Percentiles rank a stretch among this genome's conserved stretches.
Conservation (phyloP, 2,888 invertebrate species). For the Melanophora roralis region DNA sequence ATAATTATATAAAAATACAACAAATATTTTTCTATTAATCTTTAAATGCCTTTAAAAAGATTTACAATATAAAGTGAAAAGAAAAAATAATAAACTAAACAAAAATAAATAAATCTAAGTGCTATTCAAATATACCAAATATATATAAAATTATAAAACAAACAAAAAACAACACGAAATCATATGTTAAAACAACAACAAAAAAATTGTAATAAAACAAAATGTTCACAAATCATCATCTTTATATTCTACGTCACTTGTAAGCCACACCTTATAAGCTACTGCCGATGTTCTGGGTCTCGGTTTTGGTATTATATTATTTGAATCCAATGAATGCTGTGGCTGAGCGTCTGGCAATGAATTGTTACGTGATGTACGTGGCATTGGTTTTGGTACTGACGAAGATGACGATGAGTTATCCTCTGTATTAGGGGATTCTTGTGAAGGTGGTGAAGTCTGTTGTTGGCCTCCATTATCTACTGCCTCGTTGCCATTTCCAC, state of each 20-base stretch:
- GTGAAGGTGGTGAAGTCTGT: slow-evolving; percentile 71
- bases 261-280: slow-evolving; percentile 85
- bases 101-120: not conserved
- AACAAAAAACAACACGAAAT: not conserved
- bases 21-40: too few species aligned
- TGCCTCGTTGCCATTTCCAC: slow-evolving; percentile 62
- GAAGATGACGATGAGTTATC: slow-evolving; percentile 76
- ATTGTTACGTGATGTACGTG: slow-evolving; percentile 84
- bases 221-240: slow-evolving; percentile 17
- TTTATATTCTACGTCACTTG: not conserved
- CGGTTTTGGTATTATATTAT: slow-evolving; percentile 76
- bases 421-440: slow-evolving; percentile 74
- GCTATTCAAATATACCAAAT: not conserved
- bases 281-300: slow-evolving; percentile 85
- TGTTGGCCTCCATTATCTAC: slow-evolving; percentile 71
- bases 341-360: slow-evolving; percentile 83
- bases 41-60: too few species aligned
- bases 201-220: not conserved
- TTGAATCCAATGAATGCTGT: slow-evolving; percentile 74
- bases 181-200: not conserved
- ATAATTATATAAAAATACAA: slow-evolving; percentile 54
- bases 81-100: too few species aligned
- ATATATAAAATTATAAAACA: not conserved
- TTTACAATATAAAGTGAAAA: too few species aligned
- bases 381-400: slow-evolving; percentile 88